Conservation (phyloP, 37 sponge, comb jelly and placozoan genomes). For the Cladorhizidae sp. region DNA sequence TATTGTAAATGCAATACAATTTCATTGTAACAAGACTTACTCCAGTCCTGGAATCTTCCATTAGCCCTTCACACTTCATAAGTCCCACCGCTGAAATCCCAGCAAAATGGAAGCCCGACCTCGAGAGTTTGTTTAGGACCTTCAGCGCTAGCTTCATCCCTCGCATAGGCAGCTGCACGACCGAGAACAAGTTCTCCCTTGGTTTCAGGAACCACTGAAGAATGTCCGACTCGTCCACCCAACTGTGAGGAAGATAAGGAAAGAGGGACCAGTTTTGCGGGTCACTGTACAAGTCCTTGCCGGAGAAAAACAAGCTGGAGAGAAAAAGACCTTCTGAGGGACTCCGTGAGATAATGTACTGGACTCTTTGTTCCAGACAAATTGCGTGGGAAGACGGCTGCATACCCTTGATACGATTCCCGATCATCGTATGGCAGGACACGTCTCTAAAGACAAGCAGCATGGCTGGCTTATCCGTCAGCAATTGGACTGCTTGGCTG, state of each 20-base stretch:
- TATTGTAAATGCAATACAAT: too few species aligned
- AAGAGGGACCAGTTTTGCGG: slow-evolving; percentile 10
- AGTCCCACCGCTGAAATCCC: slow-evolving; percentile 31
- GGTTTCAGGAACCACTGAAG: slow-evolving; percentile 10
- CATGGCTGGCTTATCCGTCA: slow-evolving; percentile 39
- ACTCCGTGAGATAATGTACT: slow-evolving; percentile 14
- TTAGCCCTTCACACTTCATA: not conserved
- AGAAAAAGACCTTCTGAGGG: slow-evolving; percentile 36
- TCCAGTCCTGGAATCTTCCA: not conserved
- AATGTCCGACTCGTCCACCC: slow-evolving; percentile 37
- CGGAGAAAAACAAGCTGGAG: slow-evolving; percentile 49
- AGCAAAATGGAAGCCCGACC: slow-evolving; percentile 43
- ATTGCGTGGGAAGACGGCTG: not conserved
- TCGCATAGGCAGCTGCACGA: not conserved
- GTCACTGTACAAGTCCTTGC: slow-evolving; percentile 72
- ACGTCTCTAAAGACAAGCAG: slow-evolving; percentile 50
- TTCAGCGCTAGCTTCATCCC: slow-evolving; percentile 32
- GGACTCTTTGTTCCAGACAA: not conserved
- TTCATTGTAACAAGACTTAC: too few species aligned
- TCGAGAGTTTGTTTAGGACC: slow-evolving; percentile 45
- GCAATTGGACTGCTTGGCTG: slow-evolving; percentile 30
- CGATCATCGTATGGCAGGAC: slow-evolving; percentile 19
- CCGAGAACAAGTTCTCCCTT: slow-evolving; percentile 27
- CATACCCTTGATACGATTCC: not conserved
- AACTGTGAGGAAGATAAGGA: slow-evolving; percentile 43